phyloP scores from a whole-genome alignment of 2,888 invertebrate species.

The Rhagonycha fulva region DNA sequence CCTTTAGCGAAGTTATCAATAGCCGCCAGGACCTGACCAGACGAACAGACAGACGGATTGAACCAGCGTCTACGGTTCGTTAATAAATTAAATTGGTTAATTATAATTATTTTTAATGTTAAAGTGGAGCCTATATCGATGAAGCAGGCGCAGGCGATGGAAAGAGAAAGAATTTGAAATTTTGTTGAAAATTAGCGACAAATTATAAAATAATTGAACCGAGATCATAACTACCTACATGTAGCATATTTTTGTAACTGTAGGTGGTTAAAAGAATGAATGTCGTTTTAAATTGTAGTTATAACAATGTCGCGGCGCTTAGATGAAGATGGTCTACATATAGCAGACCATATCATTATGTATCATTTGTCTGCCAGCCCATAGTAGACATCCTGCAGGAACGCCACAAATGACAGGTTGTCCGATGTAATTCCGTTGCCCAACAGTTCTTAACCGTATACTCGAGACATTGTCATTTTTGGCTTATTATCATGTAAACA shows the following conservation, averaged over 20 bases:
- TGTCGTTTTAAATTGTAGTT: conserved; percentile 15
- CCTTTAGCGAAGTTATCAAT: neutral
- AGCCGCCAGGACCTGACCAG: neutral
- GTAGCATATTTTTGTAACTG: neutral
- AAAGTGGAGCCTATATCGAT: too few relatives aligned
- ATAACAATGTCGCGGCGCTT: conserved; percentile 24
- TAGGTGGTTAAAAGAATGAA: conserved; percentile 6
- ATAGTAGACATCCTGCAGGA: conserved; percentile 44
- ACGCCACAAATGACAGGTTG: conserved; percentile 46
- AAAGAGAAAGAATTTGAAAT: neutral
- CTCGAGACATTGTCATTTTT: conserved; percentile 30
- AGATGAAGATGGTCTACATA: conserved; percentile 33
- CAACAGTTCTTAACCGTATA: conserved; percentile 24
- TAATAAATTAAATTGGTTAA: neutral
- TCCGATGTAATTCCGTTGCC: conserved; percentile 35
- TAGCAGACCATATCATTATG: conserved; percentile 43
- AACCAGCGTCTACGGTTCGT: neutral
- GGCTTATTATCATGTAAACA: conserved; percentile 27
- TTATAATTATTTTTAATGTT: too few relatives aligned
- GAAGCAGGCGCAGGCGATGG: neutral
- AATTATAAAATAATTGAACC: neutral
- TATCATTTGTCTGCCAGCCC: conserved; percentile 45
- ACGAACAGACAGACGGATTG: neutral
- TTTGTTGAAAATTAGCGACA: neutral
- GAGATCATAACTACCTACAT: neutral